Evolutionary conservation across 2,888 invertebrate genomes (phyloP).

Genomic region (Heliconius erato): DNA sequence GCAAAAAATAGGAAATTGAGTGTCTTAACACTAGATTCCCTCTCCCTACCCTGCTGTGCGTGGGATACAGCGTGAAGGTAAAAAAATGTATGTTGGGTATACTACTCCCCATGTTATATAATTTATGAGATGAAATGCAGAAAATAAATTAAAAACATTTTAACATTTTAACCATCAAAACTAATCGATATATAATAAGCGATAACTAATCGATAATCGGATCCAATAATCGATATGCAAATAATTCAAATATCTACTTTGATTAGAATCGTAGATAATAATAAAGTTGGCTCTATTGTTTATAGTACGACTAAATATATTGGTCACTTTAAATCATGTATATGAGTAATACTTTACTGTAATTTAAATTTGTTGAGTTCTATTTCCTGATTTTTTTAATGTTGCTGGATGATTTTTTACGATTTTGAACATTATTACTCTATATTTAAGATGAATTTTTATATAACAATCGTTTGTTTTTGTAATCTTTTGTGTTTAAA

Average conservation of each 20-base stretch:
- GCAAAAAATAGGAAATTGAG: neutral
- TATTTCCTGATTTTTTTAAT: neutral
- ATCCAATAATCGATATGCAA: neutral
- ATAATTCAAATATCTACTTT: neutral
- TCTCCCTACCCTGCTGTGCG: neutral
- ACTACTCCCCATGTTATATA: no score
- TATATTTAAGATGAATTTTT: neutral
- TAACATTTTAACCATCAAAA: neutral
- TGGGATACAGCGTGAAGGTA: neutral
- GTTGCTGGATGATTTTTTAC: neutral
- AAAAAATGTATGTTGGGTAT: neutral
- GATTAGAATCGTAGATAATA: neutral
- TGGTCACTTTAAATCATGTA: neutral
- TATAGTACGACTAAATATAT: conserved; percentile 10
- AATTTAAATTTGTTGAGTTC: neutral
- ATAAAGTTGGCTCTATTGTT: conserved; percentile 7
- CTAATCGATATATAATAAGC: neutral
- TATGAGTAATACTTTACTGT: neutral
- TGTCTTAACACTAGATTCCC: neutral
- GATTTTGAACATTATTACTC: neutral
- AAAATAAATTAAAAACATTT: neutral
- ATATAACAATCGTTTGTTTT: no score
- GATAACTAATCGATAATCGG: neutral
- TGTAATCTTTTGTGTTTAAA: neutral
- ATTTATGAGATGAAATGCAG: neutral